Conservation (phyloP, 35 echinoderm and acorn worm genomes). For the Ophiothrix spiculata region DNA sequence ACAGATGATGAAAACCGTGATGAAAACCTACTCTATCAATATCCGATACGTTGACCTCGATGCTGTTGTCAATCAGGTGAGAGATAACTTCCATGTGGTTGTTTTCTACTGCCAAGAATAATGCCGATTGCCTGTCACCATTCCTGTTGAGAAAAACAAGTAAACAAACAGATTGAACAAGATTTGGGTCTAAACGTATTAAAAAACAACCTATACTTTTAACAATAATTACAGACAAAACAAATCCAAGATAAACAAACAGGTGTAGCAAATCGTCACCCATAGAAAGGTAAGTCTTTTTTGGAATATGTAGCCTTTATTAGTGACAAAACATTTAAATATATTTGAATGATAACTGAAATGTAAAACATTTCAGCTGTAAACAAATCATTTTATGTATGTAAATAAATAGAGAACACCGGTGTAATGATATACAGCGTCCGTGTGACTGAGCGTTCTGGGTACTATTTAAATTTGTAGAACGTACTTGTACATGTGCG, state of each 20-base stretch:
- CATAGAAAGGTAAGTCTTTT: not conserved
- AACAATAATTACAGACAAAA: not conserved
- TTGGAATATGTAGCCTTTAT: not conserved
- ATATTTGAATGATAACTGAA: not conserved
- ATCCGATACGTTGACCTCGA: slow-evolving; percentile 32
- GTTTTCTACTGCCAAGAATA: slow-evolving; percentile 21
- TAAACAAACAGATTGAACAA: too few relatives aligned
- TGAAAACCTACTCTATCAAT: slow-evolving; percentile 29
- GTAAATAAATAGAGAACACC: not conserved
- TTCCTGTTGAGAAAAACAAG: slow-evolving; percentile 37
- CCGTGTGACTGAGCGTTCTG: too few relatives aligned
- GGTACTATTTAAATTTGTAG: too few relatives aligned
- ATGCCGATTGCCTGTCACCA: slow-evolving; percentile 25
- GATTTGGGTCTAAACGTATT: too few relatives aligned
- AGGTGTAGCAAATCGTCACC: not conserved
- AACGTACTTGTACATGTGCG: too few relatives aligned
- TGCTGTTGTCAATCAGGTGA: slow-evolving; percentile 45
- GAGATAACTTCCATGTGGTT: slow-evolving; percentile 24
- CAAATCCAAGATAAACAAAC: not conserved
- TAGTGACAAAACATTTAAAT: not conserved
- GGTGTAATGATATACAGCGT: too few relatives aligned
- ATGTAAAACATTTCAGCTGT: not conserved
- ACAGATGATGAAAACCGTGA: not conserved
- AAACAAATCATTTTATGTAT: not conserved
- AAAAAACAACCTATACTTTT: too few relatives aligned